Percentiles rank a stretch among this genome's conserved stretches.
These are phyloP conservation scores for Sphaeridia pumilis DNA, from an alignment of 2,888 invertebrate genomes.

Conservation along the genomic window DNA sequence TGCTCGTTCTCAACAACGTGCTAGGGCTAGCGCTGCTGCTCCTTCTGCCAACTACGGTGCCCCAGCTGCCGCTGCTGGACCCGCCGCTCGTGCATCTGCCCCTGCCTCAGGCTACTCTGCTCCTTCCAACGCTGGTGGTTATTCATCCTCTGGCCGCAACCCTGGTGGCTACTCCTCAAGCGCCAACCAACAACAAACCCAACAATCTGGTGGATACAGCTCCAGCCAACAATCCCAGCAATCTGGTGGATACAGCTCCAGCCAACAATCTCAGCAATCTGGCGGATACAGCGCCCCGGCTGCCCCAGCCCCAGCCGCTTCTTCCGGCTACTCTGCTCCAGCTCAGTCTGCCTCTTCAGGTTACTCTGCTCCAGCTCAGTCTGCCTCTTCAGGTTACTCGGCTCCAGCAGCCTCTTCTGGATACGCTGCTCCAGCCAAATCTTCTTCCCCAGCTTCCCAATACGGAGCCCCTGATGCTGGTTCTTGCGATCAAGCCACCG, in stretches of 20 bases:
- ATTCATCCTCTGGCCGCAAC: no score
- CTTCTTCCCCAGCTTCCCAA: not conserved
- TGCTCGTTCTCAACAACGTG: not conserved
- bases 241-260: no score
- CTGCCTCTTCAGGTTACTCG: not conserved
- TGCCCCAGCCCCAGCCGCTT: not conserved
- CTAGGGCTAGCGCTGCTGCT: not conserved
- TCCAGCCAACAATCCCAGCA: not conserved
- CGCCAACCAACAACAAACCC: not conserved
- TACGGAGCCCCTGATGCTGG: not conserved
- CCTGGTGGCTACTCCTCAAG: not conserved
- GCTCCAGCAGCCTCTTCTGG: not conserved
- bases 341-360: not conserved
- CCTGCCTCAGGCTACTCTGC: no score
- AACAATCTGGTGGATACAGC: not conserved
- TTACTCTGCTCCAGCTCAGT: not conserved
- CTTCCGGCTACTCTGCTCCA: not conserved
- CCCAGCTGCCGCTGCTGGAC: not conserved
- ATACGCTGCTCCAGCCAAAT: not conserved
- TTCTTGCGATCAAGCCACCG: not conserved
- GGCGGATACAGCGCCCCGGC: conserved; percentile 1
- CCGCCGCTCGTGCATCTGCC: not conserved
- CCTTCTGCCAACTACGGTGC: not conserved
- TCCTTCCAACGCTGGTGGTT: no score
- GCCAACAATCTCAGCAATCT: not conserved